Percentiles rank a stretch among this genome's conserved stretches.
Conservation (phyloP, 2,113 vertebrate genomes). For the Strix uralensis region DNA sequence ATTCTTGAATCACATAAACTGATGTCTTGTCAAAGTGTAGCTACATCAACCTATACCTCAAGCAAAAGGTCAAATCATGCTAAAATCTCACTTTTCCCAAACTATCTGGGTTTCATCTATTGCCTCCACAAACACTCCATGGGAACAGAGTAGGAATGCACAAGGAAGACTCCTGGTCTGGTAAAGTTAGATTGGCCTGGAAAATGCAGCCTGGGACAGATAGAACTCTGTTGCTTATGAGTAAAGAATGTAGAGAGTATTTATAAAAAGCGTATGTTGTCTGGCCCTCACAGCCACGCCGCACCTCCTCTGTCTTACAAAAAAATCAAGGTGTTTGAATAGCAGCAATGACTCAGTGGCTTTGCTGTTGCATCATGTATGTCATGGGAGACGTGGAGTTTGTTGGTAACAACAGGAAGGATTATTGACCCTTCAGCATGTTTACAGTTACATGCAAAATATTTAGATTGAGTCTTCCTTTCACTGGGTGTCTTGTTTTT, state of each 20-base stretch:
- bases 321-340: background rate
- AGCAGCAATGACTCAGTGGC: background rate
- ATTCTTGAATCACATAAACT: background rate
- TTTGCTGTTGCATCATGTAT: background rate
- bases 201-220: background rate
- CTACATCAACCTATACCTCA: background rate
- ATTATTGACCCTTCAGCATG: background rate
- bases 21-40: slow-evolving; percentile 27
- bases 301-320: background rate
- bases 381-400: background rate
- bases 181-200: background rate
- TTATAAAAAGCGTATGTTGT: background rate
- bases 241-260: background rate
- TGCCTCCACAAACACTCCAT: background rate
- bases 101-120: background rate
- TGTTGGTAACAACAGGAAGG: background rate
- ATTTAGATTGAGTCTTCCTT: background rate
- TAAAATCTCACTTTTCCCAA: background rate
- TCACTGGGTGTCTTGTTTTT: background rate
- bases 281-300: background rate
- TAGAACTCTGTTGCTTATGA: background rate
- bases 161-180: background rate
- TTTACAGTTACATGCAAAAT: background rate
- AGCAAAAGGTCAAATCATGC: background rate
- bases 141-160: background rate